These are phyloP conservation scores for Chelon auratus DNA, from an alignment of 2,797 vertebrate genomes.

Conservation along the genomic window DNA sequence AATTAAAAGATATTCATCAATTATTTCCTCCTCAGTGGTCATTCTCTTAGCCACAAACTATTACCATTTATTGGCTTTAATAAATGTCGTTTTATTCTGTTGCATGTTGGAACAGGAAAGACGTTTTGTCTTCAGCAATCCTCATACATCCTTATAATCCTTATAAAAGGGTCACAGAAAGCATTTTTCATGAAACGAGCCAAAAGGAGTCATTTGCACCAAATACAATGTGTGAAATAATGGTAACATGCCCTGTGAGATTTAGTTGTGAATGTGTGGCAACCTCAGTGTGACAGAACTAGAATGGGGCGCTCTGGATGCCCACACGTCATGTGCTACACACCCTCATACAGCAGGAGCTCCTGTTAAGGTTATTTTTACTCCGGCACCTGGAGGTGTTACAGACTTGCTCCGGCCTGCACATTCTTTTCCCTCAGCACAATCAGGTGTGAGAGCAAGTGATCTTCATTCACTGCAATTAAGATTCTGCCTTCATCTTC, in stretches of 20 bases:
- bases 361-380: conserved; percentile 90
- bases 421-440: conserved; percentile 82
- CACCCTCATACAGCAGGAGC: conserved; percentile 78
- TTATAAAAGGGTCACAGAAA: conserved; percentile 23
- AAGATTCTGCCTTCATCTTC: conserved; percentile 92
- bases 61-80: background rate
- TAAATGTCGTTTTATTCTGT: too few species aligned
- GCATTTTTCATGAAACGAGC: conserved; percentile 25
- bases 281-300: conserved; percentile 66
- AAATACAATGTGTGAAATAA: conserved; percentile 68
- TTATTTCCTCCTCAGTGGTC: background rate
- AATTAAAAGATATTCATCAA: background rate
- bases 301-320: conserved; percentile 85
- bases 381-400: conserved; percentile 91
- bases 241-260: conserved; percentile 74
- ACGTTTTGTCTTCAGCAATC: too few species aligned
- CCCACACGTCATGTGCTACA: conserved; percentile 83
- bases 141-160: background rate
- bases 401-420: conserved; percentile 83
- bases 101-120: too few species aligned
- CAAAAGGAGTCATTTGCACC: conserved; percentile 44
- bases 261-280: conserved; percentile 54
- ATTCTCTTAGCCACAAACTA: conserved; percentile 10
- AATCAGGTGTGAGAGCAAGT: conserved; percentile 92
- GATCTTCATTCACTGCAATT: conserved; percentile 94